A percentile compares a stretch with the other conserved stretches of the same genome.
phyloP scores from a whole-genome alignment of 2,113 vertebrate species.

The Genyomyrus donnyi region DNA sequence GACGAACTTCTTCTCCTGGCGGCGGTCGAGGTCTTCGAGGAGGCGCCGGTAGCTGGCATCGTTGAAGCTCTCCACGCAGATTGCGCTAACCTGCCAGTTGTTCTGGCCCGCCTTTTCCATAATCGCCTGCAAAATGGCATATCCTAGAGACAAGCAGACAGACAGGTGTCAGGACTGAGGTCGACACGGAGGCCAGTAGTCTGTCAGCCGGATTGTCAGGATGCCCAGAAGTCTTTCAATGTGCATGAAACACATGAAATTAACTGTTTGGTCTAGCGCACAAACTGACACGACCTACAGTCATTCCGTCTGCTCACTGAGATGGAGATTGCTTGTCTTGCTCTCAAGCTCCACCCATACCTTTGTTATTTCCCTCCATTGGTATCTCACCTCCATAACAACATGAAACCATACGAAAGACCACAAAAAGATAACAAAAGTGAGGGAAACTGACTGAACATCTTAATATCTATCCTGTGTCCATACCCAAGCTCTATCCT shows the following conservation, averaged over 20 bases:
- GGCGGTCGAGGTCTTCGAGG: constrained; percentile 91
- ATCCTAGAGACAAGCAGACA: constrained; percentile 59
- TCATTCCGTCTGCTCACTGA: neutral
- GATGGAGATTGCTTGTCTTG: neutral
- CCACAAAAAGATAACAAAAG: neutral
- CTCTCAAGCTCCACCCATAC: neutral
- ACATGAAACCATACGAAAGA: neutral
- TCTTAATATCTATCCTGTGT: neutral
- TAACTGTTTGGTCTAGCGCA: neutral
- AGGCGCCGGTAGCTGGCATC: constrained; percentile 91
- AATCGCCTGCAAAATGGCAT: constrained; percentile 96
- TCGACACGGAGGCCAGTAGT: neutral
- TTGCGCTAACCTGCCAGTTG: constrained; percentile 97
- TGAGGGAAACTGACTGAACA: neutral
- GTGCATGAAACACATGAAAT: neutral
- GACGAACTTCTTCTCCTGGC: constrained; percentile 97
- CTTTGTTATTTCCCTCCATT: neutral
- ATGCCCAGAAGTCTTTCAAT: neutral
- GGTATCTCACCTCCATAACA: neutral
- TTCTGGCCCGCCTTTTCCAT: constrained; percentile 98
- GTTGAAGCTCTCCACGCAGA: constrained; percentile 97
- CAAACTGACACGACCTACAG: neutral
- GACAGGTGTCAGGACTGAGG: neutral
- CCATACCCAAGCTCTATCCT: neutral
- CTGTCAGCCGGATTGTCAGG: neutral